Percentiles rank a stretch among this genome's conserved stretches.
phyloP scores from a whole-genome alignment of 2,113 vertebrate genomes.

The Emydocephalus ijimae region DNA sequence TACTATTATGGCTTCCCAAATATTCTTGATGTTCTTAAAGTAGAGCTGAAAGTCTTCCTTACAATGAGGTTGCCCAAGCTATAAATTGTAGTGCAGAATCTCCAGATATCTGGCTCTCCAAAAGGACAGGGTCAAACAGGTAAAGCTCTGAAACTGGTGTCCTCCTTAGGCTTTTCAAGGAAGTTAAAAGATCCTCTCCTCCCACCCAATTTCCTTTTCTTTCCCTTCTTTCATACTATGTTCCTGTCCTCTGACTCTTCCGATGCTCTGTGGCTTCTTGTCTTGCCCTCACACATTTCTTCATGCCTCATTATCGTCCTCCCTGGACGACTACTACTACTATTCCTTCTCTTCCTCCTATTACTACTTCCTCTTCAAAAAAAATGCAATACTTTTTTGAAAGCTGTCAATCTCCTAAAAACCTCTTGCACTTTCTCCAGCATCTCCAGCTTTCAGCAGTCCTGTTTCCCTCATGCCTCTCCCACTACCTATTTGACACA shows the following conservation, averaged over 20 bases:
- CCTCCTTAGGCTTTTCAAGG: neutral
- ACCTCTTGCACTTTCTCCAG: neutral
- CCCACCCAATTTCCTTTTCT: neutral
- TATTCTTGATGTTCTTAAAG: neutral
- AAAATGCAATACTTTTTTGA: neutral
- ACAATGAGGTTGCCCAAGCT: neutral
- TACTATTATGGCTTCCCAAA: neutral
- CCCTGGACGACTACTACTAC: neutral
- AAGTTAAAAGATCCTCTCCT: neutral
- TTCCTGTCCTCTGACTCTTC: neutral
- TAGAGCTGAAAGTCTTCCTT: neutral
- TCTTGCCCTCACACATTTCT: neutral
- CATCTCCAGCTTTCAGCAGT: neutral
- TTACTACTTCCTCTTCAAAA: neutral
- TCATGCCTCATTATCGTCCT: neutral
- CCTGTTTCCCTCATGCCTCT: neutral
- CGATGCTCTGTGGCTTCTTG: neutral
- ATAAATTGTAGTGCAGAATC: neutral
- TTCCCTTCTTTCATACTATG: neutral
- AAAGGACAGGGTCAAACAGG: neutral
- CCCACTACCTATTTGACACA: neutral
- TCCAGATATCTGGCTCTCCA: too few species aligned
- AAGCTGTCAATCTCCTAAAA: neutral
- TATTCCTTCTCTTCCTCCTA: accelerated
- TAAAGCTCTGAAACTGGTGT: neutral